Percentiles rank a stretch among this genome's conserved stretches.
Evolutionary conservation across 2,113 vertebrate species (phyloP).

Genomic region (Nerophis ophidion): DNA sequence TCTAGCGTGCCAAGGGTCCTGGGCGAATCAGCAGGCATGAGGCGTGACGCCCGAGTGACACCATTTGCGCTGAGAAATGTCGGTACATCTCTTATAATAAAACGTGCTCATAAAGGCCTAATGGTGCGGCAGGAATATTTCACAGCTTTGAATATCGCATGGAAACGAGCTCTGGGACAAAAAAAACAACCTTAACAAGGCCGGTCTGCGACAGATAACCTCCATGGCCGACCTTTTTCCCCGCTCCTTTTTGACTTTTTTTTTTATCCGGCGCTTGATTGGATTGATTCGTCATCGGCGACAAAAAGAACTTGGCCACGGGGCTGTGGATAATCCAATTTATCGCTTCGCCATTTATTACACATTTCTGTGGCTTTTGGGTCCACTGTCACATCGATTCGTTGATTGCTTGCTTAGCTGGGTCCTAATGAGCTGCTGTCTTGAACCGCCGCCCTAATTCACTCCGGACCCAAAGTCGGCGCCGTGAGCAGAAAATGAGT

Average conservation of each 20-base stretch:
- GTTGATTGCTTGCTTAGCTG: constrained; percentile 73
- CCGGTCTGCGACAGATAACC: constrained; percentile 36
- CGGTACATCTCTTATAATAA: constrained; percentile 60
- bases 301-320: constrained; percentile 58
- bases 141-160: constrained; percentile 46
- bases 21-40: constrained; percentile 43
- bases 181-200: constrained; percentile 41
- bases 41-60: constrained; percentile 30
- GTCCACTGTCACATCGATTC: constrained; percentile 63
- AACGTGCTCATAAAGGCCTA: constrained; percentile 62
- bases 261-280: constrained; percentile 42
- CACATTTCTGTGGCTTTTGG: constrained; percentile 71
- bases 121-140: constrained; percentile 65
- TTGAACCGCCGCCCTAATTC: constrained; percentile 70
- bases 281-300: constrained; percentile 68
- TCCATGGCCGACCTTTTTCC: constrained; percentile 24
- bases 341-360: constrained; percentile 72
- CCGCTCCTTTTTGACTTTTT: constrained; percentile 34
- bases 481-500: constrained; percentile 48
- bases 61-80: constrained; percentile 49
- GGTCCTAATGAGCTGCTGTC: constrained; percentile 70
- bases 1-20: constrained; percentile 5
- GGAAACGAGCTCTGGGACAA: constrained; percentile 45
- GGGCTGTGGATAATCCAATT: constrained; percentile 68
- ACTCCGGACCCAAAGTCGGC: constrained; percentile 50